Evolutionary conservation across 2,888 invertebrate species (phyloP), one percentile per base, ranked within the genome.

Genomic region (Hemistola chrysoprasaria): DNA sequence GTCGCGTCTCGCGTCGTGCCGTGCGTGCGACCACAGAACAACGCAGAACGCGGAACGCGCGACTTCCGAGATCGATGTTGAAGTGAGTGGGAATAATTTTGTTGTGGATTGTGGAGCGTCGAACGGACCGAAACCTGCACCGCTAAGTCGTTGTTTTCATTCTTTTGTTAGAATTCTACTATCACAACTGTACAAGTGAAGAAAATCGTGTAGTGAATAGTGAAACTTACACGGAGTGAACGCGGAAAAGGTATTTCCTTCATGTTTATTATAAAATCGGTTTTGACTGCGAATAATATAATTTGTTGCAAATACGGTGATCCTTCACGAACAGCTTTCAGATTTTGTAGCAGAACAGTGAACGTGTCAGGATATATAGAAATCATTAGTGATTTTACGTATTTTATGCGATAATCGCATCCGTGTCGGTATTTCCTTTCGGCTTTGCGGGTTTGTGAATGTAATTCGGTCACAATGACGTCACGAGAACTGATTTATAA

Each of bases 401-500:
- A n/a, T n/a, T n/a, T n/a, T 36, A 21, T 0, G 32, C 38, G 24
- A 6, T 10, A 38, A 35, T 33, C 40, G 41, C 38, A 36, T 34
- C 31, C 41, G 40, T 40, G 41, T 56, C 34, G 33, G 47, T 53
- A 31, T 51, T 57, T 59, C 50, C 53, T 62, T 58, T 56, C 44
- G 51, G 56, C 60, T 64, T 60, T 62, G 59, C 53, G 50, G 57
- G 62, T 71, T 67, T 69, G 61, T 65, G 63, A 53, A 64, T 65
- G 67, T 74, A 80, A 78, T 78, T 83, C 64, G 68, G 78, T 75
- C 75, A 65, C 71, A 66, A 79, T 87, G 87, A 86, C 87, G 87
- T 87, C 87, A 87, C 62, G 55, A 73, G 64, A 61, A 71, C 74
- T 78, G 82, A 85, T 78, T 82, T 86, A 85, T 77, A 84, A 80